These are phyloP conservation scores for Pseudochirops cupreus DNA, from an alignment of 2,797 vertebrate genomes.

Conservation along the genomic window DNA sequence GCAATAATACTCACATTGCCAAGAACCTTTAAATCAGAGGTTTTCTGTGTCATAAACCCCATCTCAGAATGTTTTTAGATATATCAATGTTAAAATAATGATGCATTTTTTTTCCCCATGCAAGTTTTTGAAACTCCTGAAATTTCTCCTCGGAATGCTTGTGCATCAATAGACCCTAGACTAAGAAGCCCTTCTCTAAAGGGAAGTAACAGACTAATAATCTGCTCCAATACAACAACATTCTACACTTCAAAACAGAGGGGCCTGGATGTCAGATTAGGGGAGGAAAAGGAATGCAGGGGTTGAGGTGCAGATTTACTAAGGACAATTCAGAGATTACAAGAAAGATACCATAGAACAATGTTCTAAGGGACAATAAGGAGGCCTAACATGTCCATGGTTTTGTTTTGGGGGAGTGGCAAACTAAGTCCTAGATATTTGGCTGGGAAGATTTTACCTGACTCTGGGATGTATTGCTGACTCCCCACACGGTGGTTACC, in stretches of 20 bases:
- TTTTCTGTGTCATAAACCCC: not conserved
- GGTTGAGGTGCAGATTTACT: not conserved
- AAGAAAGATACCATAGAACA: not conserved
- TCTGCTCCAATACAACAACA: not conserved
- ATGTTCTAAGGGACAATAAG: not conserved
- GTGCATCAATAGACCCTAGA: not conserved
- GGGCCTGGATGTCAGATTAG: not conserved
- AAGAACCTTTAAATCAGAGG: not conserved
- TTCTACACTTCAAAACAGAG: not conserved
- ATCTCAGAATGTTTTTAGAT: not conserved
- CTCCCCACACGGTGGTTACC: slow-evolving; percentile 98
- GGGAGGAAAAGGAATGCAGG: no score
- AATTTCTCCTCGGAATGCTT: not conserved
- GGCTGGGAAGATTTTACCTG: slow-evolving; percentile 88
- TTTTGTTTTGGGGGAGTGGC: no score
- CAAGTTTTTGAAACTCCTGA: not conserved
- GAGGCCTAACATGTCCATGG: no score
- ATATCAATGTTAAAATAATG: not conserved
- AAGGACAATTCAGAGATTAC: not conserved
- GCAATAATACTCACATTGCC: not conserved
- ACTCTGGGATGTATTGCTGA: slow-evolving; percentile 95
- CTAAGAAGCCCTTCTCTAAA: not conserved
- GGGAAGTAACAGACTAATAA: not conserved
- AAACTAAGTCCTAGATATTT: not conserved
- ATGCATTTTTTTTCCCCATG: not conserved